Conservation (phyloP, 2,888 invertebrate genomes). For the Dione juno region DNA sequence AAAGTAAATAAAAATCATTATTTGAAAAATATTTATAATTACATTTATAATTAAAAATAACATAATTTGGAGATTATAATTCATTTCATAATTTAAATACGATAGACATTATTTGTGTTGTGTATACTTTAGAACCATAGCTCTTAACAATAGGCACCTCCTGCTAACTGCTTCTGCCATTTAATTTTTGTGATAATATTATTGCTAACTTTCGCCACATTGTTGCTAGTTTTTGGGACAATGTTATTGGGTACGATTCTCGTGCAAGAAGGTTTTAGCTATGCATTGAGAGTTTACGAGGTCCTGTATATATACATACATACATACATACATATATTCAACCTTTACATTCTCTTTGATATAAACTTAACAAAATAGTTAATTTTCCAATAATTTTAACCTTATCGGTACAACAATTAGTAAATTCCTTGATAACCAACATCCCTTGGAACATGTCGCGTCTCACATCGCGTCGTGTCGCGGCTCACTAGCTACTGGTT, state of each 20-base stretch:
- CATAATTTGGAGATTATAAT: conserved; percentile 38
- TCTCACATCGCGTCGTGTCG: not conserved
- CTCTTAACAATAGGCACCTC: not conserved
- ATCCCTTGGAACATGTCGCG: not conserved
- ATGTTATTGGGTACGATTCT: not conserved
- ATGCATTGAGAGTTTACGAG: not conserved
- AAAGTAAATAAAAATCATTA: conserved; percentile 24
- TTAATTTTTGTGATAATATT: not conserved
- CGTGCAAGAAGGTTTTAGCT: not conserved
- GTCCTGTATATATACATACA: not conserved
- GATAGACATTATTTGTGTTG: not conserved
- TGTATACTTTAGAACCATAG: not conserved
- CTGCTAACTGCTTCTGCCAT: not conserved
- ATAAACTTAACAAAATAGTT: conserved; percentile 31
- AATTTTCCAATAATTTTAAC: conserved; percentile 27
- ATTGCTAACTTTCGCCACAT: not conserved
- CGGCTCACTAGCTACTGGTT: not conserved
- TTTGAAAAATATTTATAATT: conserved; percentile 44
- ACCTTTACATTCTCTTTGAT: conserved; percentile 2
- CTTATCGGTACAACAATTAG: conserved; percentile 47
- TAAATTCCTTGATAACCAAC: conserved; percentile 41
- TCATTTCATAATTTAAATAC: conserved; percentile 24
- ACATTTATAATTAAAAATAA: conserved; percentile 38
- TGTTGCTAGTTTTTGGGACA: not conserved
- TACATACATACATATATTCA: not conserved